These are phyloP conservation scores for Drosophila azteca DNA, from an alignment of 1,140 invertebrate genomes.

Conservation along the genomic window DNA sequence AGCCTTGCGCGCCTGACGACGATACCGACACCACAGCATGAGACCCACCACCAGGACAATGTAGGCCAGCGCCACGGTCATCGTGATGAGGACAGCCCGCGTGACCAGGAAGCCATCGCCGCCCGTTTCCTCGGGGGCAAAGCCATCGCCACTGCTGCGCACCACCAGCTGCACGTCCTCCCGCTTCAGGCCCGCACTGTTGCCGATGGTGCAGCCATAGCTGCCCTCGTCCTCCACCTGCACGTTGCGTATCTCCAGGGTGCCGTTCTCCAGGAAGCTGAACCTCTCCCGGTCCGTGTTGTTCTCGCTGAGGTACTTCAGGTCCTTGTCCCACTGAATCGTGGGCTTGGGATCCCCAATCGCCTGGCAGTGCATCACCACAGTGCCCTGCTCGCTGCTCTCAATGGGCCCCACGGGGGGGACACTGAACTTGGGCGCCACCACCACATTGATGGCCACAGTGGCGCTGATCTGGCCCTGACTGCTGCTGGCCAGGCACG, in stretches of 20 bases:
- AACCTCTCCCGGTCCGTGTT: constrained; percentile 85
- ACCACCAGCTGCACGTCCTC: constrained; percentile 92
- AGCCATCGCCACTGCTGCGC: constrained; percentile 85
- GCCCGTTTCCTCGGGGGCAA: constrained; percentile 81
- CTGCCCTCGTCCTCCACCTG: constrained; percentile 91
- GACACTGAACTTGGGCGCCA: constrained; percentile 91
- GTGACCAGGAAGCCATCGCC: constrained; percentile 88
- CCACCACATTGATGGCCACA: constrained; percentile 94
- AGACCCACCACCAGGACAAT: constrained; percentile 95
- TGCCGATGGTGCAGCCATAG: constrained; percentile 96
- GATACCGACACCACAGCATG: constrained; percentile 94
- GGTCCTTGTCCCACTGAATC: constrained; percentile 96
- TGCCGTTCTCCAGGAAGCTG: constrained; percentile 92
- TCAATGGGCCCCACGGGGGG: constrained; percentile 90
- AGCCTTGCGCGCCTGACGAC: constrained; percentile 85
- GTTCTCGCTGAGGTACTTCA: constrained; percentile 85
- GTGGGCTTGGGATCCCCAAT: constrained; percentile 94
- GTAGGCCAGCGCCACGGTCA: constrained; percentile 95
- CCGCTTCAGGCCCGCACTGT: constrained; percentile 93
- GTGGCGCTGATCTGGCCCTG: constrained; percentile 93
- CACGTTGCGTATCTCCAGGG: constrained; percentile 91
- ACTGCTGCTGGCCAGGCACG: constrained; percentile 90
- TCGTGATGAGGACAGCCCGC: constrained; percentile 94
- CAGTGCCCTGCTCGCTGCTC: constrained; percentile 89
- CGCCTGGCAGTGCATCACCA: constrained; percentile 92